Evolutionary conservation across 2,113 vertebrate species (phyloP), one percentile per base, ranked within the genome.

Genomic region (Calidris pugnax): DNA sequence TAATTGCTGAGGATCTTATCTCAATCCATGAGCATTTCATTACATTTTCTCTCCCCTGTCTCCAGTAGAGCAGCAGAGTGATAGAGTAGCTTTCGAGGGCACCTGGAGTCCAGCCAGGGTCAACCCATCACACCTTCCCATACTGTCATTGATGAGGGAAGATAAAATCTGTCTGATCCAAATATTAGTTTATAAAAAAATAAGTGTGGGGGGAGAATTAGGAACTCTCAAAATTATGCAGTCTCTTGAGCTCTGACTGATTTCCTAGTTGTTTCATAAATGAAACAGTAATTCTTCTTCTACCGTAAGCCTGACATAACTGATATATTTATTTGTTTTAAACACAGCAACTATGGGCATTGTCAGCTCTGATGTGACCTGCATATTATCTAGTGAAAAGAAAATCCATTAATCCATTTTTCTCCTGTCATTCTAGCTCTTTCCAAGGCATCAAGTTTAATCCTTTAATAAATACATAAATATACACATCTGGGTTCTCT

Each of bases 11-110:
- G 7, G 23, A 10, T 63, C 9, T 50, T 39, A 33, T 11, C 7
- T 51, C 3, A 1, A 48, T 4, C 4, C 19, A 23, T 0, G 2
- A 64, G 4, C 2, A 3, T 69, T 88, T 60, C 0, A 1, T 57
- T 83, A 2, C 13, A 32, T 66, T 66, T 83, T 72, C 11, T 67
- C 7, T 59, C 3, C 6, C 9, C 5, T 19, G 2, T 48, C 7
- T 48, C 7, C 18, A 72, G 9, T 2, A 89, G 30, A 41, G 12
- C 13, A 60, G 12, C 6, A 5, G 14, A 66, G 8, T 32, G 7
- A 33, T 6, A 48, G 8, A 39, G 4, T 0, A 0, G 3, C 37
- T 90, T 55, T 82, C 4, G 5, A 71, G 23, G 14, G 4, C 26
- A 41, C 19, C 8, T 27, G 23, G 6, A 2, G 1, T 35, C 13